These are phyloP conservation scores for Penelope pileata DNA, from an alignment of 2,113 vertebrate species.

Conservation along the genomic window DNA sequence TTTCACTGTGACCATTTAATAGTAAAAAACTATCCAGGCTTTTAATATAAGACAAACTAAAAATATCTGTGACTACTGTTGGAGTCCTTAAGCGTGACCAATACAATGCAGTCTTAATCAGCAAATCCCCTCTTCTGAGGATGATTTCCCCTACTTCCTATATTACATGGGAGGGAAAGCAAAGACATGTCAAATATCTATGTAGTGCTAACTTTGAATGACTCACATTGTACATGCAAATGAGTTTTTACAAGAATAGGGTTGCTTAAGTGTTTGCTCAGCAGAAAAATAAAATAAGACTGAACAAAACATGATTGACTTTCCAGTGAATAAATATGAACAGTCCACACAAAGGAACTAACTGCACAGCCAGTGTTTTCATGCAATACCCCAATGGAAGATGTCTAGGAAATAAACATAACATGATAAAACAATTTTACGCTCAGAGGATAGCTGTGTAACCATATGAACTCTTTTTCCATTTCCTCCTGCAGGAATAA, in stretches of 20 bases:
- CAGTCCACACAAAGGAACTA: constrained; percentile 41
- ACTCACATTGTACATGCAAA: background rate
- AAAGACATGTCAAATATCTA: background rate
- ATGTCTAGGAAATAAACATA: constrained; percentile 76
- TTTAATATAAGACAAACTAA: background rate
- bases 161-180: background rate
- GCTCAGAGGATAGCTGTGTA: background rate
- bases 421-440: constrained; percentile 58
- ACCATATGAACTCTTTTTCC: constrained; percentile 58
- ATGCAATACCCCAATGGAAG: constrained; percentile 81
- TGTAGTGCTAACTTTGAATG: background rate
- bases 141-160: background rate
- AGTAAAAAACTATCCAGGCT: constrained; percentile 27
- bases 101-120: background rate
- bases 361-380: constrained; percentile 66
- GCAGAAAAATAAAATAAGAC: constrained; percentile 46
- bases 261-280: constrained; percentile 37
- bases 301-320: constrained; percentile 45
- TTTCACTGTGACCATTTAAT: constrained; percentile 6
- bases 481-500: constrained; percentile 33
- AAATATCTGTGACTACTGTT: constrained; percentile 7
- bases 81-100: background rate
- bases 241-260: constrained; percentile 8
- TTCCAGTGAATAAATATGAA: constrained; percentile 36
- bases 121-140: background rate